phyloP scores from a whole-genome alignment of 2,113 vertebrate genomes.

The Desmodus rotundus region DNA sequence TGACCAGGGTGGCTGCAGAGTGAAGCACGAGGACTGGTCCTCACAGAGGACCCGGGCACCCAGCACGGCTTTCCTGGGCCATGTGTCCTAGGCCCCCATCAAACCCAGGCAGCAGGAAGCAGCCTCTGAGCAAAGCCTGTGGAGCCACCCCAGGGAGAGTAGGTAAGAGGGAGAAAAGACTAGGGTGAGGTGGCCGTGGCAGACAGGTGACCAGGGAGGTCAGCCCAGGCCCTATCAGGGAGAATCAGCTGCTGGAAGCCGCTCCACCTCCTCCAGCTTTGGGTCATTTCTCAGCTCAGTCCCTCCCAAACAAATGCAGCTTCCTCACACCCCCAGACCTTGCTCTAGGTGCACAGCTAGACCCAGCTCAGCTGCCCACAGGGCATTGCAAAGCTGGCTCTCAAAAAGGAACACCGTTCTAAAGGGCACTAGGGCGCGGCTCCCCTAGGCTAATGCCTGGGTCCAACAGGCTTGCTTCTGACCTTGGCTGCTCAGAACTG shows the following conservation, averaged over 20 bases:
- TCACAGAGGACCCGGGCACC: not conserved
- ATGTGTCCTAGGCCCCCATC: not conserved
- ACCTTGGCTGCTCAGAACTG: not conserved
- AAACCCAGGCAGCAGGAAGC: constrained; percentile 25
- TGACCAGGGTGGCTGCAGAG: not conserved
- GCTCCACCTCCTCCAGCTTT: not conserved
- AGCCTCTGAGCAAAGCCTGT: not conserved
- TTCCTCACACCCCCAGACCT: not conserved
- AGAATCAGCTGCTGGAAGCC: not conserved
- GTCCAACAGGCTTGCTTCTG: not conserved
- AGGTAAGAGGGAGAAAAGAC: not conserved
- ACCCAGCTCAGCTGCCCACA: not conserved
- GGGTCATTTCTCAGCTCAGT: fast-evolving
- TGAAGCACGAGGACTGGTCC: not conserved
- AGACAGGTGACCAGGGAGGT: not conserved
- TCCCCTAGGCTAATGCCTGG: not conserved
- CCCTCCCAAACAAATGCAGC: not conserved
- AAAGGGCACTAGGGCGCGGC: not conserved
- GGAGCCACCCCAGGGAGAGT: not conserved
- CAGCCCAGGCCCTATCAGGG: not conserved
- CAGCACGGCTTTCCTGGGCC: not conserved
- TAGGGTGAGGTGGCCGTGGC: not conserved
- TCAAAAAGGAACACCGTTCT: not conserved
- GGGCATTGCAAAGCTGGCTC: not conserved
- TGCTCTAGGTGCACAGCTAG: not conserved